Evolutionary conservation across 2,797 vertebrate genomes (phyloP).

Genomic region (Dendrocincla tyrannina): DNA sequence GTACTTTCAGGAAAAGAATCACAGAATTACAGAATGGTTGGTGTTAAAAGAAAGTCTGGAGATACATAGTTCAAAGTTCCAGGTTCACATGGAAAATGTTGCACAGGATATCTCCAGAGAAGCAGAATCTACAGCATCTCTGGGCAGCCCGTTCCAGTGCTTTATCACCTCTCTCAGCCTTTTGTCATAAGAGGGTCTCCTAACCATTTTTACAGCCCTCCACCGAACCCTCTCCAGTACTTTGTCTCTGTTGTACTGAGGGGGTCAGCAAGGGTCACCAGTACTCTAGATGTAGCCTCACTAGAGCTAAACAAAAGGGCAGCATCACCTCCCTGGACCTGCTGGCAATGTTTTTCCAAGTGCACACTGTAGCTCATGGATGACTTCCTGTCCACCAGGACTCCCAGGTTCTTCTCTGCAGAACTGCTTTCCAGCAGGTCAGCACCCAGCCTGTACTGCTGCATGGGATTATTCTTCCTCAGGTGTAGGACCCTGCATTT

Average conservation of each 20-base stretch:
- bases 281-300: neutral
- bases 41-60: neutral
- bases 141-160: neutral
- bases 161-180: neutral
- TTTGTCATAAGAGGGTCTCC: neutral
- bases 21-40: neutral
- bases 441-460: neutral
- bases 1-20: neutral
- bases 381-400: neutral
- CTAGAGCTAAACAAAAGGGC: neutral
- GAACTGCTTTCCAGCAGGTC: neutral
- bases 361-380: neutral
- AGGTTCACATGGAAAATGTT: neutral
- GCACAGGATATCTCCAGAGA: neutral
- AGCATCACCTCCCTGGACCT: neutral
- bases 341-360: neutral
- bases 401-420: neutral
- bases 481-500: neutral
- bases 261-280: fast-evolving
- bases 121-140: neutral
- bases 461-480: neutral
- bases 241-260: neutral
- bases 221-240: neutral
- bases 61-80: neutral
- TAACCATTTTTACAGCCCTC: neutral